These are phyloP conservation scores for Parasteatoda lunata DNA, from an alignment of 2,888 invertebrate genomes.

Conservation along the genomic window DNA sequence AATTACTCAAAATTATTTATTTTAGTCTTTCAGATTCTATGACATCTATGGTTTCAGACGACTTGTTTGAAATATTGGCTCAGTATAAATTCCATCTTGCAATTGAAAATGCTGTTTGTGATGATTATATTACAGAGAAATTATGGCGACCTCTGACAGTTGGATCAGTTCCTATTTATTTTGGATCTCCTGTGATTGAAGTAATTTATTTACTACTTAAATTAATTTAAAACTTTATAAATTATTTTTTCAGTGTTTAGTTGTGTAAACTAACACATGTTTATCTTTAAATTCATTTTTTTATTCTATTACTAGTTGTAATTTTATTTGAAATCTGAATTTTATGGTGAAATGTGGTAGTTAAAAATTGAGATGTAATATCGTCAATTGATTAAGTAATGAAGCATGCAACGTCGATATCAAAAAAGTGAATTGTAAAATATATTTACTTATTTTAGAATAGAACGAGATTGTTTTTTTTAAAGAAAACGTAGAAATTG, in stretches of 20 bases:
- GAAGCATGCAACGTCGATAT: too few relatives aligned
- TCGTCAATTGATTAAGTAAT: too few relatives aligned
- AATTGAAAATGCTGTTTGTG: constrained; percentile 72
- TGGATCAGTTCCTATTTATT: constrained; percentile 72
- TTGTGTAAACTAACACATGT: background rate
- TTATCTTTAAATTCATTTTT: background rate
- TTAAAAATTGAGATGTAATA: too few relatives aligned
- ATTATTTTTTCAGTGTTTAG: background rate
- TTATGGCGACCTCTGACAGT: constrained; percentile 72
- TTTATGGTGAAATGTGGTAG: too few relatives aligned
- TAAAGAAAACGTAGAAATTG: too few relatives aligned
- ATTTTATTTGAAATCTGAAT: too few relatives aligned
- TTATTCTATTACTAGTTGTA: too few relatives aligned
- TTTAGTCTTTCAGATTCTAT: constrained; percentile 70
- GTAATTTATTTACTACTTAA: constrained; percentile 73
- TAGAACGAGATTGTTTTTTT: too few relatives aligned
- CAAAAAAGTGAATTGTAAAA: too few relatives aligned
- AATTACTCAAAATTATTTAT: background rate
- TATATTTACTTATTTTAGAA: too few relatives aligned
- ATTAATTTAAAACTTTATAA: background rate
- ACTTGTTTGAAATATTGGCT: constrained; percentile 71
- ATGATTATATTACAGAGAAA: constrained; percentile 72
- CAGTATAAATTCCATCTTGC: constrained; percentile 72
- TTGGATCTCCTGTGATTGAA: constrained; percentile 73
- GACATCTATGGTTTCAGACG: constrained; percentile 50